phyloP scores from a whole-genome alignment of 2,888 invertebrate genomes.

The Xestia ashworthii region DNA sequence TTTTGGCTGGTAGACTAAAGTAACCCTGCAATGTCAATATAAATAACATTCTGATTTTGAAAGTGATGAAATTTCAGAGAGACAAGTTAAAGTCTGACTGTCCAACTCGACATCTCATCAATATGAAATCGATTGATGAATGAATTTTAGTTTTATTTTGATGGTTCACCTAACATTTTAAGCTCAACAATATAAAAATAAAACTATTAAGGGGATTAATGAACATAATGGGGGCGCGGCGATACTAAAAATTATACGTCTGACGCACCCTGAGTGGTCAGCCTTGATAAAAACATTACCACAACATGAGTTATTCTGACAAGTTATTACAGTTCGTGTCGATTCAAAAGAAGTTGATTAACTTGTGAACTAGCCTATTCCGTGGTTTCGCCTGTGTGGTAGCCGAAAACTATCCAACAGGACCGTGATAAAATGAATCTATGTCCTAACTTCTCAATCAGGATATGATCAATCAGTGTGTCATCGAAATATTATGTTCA shows the following conservation, averaged over 20 bases:
- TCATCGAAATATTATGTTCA: neutral
- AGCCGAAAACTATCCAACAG: too few relatives aligned
- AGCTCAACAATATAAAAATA: neutral
- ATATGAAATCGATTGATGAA: neutral
- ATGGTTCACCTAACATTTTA: neutral
- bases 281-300: constrained; percentile 24
- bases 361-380: neutral
- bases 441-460: too few relatives aligned
- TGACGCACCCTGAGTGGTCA: constrained; percentile 25
- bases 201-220: neutral
- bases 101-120: too few relatives aligned
- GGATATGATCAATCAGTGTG: neutral
- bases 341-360: neutral
- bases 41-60: too few relatives aligned
- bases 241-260: neutral
- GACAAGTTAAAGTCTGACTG: too few relatives aligned
- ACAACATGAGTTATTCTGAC: neutral
- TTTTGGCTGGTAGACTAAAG: too few relatives aligned
- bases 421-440: too few relatives aligned
- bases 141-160: neutral
- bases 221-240: neutral
- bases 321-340: neutral
- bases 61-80: too few relatives aligned
- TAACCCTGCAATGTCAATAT: too few relatives aligned
- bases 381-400: neutral